Evolutionary conservation across 1,140 invertebrate species (phyloP).

Genomic region (Micrasema longulum): DNA sequence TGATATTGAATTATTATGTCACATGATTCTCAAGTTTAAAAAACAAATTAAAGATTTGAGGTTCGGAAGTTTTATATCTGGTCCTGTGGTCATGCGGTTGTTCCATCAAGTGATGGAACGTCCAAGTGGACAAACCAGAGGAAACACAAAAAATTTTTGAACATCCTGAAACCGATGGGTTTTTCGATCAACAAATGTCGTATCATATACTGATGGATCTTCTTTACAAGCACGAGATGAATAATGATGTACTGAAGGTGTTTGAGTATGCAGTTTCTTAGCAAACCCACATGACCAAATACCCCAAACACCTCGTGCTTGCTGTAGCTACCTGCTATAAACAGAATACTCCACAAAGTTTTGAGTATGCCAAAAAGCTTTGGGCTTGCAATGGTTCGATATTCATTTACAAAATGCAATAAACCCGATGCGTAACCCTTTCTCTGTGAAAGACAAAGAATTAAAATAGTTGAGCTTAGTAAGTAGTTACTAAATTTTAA

Average conservation of each 20-base stretch:
- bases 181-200: constrained; percentile 79
- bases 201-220: constrained; percentile 80
- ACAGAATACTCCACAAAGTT: constrained; percentile 79
- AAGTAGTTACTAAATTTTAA: too few species aligned
- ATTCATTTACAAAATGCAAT: too few species aligned
- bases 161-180: constrained; percentile 70
- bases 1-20: constrained; percentile 74
- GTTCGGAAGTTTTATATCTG: constrained; percentile 85
- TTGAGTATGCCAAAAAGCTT: constrained; percentile 73
- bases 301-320: constrained; percentile 76
- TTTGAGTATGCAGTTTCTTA: constrained; percentile 72
- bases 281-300: constrained; percentile 71
- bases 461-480: too few species aligned
- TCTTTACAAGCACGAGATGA: constrained; percentile 77
- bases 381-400: too few species aligned
- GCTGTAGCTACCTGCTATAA: constrained; percentile 80
- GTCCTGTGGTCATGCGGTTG: constrained; percentile 85
- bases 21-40: constrained; percentile 81
- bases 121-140: constrained; percentile 77
- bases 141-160: constrained; percentile 75
- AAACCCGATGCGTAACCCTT: too few species aligned
- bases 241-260: constrained; percentile 74
- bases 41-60: constrained; percentile 77
- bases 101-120: too few species aligned
- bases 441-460: too few species aligned